phyloP scores from a whole-genome alignment of 64 coral and sea anemone species.

The Catalaphyllia jardinei region DNA sequence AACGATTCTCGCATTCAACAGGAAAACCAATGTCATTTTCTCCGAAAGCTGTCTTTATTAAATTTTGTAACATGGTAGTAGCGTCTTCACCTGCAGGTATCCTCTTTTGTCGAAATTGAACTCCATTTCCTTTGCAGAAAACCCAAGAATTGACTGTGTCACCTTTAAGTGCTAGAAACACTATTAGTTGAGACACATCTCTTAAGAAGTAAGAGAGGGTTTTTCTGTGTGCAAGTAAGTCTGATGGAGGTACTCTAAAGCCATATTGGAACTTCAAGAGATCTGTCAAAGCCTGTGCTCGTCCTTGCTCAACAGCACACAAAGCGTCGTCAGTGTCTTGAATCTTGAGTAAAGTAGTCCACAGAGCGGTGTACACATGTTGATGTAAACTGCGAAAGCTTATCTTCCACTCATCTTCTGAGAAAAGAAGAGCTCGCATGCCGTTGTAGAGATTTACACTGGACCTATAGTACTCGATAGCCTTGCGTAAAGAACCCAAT shows the following conservation, averaged over 20 bases:
- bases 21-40: neutral
- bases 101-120: neutral
- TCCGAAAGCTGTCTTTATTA: neutral
- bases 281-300: constrained; percentile 1
- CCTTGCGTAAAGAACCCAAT: neutral
- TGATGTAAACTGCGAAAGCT: neutral
- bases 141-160: no score
- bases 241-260: neutral
- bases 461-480: neutral
- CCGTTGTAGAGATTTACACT: neutral
- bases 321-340: neutral
- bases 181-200: neutral
- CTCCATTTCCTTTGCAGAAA: no score
- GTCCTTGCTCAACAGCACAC: neutral
- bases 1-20: neutral
- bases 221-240: neutral
- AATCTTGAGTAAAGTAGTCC: neutral
- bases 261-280: neutral
- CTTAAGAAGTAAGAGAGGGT: neutral
- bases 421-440: neutral
- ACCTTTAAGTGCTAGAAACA: neutral
- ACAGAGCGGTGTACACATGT: constrained; percentile 6
- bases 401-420: neutral
- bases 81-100: neutral
- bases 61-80: neutral